Evolutionary conservation across 2,113 vertebrate genomes (phyloP).

Genomic region (Nanger granti): DNA sequence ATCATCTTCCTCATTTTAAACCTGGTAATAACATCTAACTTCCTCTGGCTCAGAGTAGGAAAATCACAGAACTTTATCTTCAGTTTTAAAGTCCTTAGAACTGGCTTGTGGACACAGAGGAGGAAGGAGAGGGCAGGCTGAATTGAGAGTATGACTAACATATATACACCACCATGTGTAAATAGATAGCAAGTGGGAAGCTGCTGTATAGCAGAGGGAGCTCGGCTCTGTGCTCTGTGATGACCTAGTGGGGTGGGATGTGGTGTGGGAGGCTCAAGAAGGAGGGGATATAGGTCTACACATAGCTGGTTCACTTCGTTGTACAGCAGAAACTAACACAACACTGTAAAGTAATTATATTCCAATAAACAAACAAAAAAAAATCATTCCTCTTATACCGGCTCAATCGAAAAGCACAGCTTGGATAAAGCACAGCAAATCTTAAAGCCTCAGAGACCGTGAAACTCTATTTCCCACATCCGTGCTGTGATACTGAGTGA

Average conservation of each 20-base stretch:
- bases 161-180: not conserved
- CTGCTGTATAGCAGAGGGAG: not conserved
- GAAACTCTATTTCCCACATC: not conserved
- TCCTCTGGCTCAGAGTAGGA: not conserved
- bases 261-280: not conserved
- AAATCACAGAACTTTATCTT: not conserved
- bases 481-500: not conserved
- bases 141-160: not conserved
- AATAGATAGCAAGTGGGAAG: not conserved
- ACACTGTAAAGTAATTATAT: not conserved
- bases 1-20: not conserved
- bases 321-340: not conserved
- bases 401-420: not conserved
- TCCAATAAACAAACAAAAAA: not conserved
- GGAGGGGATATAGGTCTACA: not conserved
- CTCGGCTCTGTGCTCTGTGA: not conserved
- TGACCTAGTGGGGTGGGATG: not conserved
- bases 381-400: not conserved
- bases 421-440: not conserved
- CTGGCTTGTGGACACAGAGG: not conserved
- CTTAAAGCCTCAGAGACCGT: not conserved
- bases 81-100: not conserved
- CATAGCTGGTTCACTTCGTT: not conserved
- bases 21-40: not conserved
- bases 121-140: not conserved